phyloP scores from a whole-genome alignment of 2,113 vertebrate genomes.

The Sinocyclocheilus anophthalmus region DNA sequence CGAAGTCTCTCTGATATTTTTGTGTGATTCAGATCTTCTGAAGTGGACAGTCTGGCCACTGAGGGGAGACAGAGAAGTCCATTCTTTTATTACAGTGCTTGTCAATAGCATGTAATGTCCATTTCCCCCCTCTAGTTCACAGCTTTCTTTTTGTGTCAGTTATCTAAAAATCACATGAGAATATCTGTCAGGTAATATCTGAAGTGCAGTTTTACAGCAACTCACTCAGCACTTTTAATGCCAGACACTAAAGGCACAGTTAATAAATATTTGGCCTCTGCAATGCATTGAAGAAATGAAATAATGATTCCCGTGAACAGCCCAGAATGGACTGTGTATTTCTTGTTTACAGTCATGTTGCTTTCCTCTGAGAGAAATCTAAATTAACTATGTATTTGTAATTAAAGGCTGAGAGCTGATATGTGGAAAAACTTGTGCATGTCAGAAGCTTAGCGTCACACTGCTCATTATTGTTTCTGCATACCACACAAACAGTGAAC shows the following conservation, averaged over 20 bases:
- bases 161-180: background rate
- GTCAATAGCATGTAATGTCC: background rate
- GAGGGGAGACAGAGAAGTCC: conserved; percentile 30
- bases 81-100: background rate
- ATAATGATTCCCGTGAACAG: background rate
- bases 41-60: conserved; percentile 7
- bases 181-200: background rate
- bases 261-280: background rate
- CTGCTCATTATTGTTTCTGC: background rate
- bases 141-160: background rate
- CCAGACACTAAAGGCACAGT: background rate
- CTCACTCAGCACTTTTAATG: background rate
- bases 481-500: background rate
- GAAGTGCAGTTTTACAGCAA: background rate
- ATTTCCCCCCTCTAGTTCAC: background rate
- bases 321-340: background rate
- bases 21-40: background rate
- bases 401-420: conserved; percentile 5
- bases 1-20: background rate
- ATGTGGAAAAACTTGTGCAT: background rate
- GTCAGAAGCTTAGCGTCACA: background rate
- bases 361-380: background rate
- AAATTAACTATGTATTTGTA: background rate
- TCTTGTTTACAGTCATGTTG: background rate
- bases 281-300: background rate